Conservation (phyloP, 2,888 invertebrate species). For the Pachydiplax longipennis region DNA sequence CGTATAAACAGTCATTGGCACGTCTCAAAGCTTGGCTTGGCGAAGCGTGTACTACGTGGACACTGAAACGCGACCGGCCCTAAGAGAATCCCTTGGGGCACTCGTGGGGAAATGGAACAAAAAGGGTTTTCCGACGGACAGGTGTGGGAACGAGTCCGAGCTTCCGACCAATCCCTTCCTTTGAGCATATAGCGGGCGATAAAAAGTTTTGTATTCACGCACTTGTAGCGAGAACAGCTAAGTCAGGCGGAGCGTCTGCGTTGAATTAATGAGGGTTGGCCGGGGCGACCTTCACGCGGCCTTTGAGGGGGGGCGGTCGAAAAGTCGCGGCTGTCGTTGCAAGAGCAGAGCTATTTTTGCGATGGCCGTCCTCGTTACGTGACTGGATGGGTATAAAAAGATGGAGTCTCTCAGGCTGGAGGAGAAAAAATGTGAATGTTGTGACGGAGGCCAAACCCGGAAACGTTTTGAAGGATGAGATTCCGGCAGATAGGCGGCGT, state of each 20-base stretch:
- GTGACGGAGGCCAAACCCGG: neutral
- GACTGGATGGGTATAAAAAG: neutral
- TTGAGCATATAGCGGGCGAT: neutral
- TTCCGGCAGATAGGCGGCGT: neutral
- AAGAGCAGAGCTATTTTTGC: neutral
- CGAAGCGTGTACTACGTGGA: too few relatives aligned
- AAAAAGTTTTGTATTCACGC: slow-evolving; percentile 27
- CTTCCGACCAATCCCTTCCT: neutral
- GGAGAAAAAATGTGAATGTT: neutral
- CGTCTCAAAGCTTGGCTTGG: too few relatives aligned
- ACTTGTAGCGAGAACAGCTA: slow-evolving; percentile 38
- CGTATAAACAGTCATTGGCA: too few relatives aligned
- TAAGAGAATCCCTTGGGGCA: too few relatives aligned
- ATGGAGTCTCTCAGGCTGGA: neutral
- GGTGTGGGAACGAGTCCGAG: neutral
- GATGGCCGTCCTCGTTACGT: neutral
- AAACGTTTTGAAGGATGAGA: neutral
- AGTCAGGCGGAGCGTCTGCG: slow-evolving; percentile 25
- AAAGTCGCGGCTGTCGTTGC: neutral
- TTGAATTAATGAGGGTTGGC: slow-evolving; percentile 22
- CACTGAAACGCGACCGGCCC: too few relatives aligned
- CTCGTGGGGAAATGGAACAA: neutral
- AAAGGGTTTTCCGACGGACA: neutral
- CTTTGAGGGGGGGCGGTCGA: neutral
- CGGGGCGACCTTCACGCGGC: slow-evolving; percentile 20